Evolutionary conservation across 2,797 vertebrate species (phyloP).

Genomic region (Eupleurogrammus muticus): DNA sequence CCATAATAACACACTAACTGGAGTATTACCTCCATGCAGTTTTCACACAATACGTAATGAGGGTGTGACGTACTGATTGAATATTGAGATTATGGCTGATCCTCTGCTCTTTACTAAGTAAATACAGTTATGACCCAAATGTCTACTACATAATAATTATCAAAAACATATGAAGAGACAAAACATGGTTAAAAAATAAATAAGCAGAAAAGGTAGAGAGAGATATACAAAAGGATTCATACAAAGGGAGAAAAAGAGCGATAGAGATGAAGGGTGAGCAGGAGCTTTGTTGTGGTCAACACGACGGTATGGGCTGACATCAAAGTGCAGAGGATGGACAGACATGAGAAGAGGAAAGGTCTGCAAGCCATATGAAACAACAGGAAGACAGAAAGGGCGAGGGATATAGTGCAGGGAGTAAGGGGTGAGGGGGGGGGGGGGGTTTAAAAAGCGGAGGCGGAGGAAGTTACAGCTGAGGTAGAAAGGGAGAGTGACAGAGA

Average conservation of each 20-base stretch:
- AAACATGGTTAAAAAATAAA: background rate
- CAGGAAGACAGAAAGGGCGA: slow-evolving; percentile 59
- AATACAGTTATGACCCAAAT: background rate
- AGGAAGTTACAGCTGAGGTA: slow-evolving; percentile 25
- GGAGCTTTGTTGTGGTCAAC: slow-evolving; percentile 56
- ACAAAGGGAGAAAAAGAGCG: slow-evolving; percentile 10
- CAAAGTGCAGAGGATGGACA: slow-evolving; percentile 65
- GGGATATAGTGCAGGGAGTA: slow-evolving; percentile 18
- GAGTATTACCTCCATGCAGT: background rate
- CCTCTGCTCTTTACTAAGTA: background rate
- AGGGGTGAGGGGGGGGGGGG: slow-evolving; percentile 41
- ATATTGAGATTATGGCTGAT: too few species aligned
- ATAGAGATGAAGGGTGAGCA: slow-evolving; percentile 32
- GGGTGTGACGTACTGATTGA: background rate
- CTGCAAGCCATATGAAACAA: slow-evolving; percentile 73
- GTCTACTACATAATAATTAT: background rate
- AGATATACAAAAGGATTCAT: slow-evolving; percentile 1
- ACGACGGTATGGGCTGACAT: slow-evolving; percentile 52
- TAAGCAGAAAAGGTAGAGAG: background rate
- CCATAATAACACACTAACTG: background rate
- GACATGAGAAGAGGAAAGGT: slow-evolving; percentile 68
- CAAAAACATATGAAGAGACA: slow-evolving; percentile 11
- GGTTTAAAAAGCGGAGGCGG: slow-evolving; percentile 44
- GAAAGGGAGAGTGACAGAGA: slow-evolving; percentile 55
- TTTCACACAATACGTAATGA: background rate